These are phyloP conservation scores for Cephalopachus bancanus DNA, from an alignment of 2,797 vertebrate genomes.

Conservation along the genomic window DNA sequence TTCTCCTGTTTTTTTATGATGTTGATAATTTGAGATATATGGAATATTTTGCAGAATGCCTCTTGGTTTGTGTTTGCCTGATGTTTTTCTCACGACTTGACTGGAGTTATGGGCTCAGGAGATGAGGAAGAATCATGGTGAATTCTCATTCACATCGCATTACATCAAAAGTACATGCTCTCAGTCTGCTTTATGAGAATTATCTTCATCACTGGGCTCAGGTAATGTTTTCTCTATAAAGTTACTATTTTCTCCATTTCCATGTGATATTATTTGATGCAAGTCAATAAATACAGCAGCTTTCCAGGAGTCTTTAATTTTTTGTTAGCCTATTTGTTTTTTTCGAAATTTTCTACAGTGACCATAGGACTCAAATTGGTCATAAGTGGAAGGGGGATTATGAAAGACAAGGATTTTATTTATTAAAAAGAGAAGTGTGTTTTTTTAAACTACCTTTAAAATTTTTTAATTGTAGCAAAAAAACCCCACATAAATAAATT, in stretches of 20 bases:
- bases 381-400: not conserved
- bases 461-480: not conserved
- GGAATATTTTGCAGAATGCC: not conserved
- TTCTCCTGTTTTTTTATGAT: not conserved
- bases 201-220: not conserved
- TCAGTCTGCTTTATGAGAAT: not conserved
- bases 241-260: not conserved
- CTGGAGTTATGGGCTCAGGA: not conserved
- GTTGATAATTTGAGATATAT: not conserved
- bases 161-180: too few relatives aligned
- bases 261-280: not conserved
- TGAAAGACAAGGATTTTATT: not conserved
- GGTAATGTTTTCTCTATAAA: not conserved
- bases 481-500: not conserved
- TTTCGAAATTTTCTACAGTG: not conserved
- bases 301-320: not conserved
- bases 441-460: not conserved
- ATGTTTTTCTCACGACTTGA: not conserved
- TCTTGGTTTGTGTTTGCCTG: not conserved
- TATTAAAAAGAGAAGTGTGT: not conserved
- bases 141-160: not conserved
- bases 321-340: not conserved
- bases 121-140: fast-evolving
- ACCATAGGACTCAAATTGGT: not conserved
- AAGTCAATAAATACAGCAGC: not conserved